Base-by-base conservation (phyloP, 2,797 vertebrate genomes). In the Sebastes ruberrimus region DNA sequence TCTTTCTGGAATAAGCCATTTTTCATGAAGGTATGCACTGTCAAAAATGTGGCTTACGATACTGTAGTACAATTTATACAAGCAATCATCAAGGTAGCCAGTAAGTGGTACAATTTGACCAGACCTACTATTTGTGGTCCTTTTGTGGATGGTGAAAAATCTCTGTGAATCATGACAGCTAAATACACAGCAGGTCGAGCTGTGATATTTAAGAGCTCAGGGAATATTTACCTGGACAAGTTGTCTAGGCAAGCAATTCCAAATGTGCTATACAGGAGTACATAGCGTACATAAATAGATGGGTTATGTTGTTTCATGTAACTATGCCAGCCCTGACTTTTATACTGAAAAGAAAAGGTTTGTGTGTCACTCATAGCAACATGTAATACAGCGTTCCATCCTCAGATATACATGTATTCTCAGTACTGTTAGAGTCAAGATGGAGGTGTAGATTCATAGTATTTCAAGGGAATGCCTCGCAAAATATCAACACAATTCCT, bases 121-220 rank as follows among this genome's bases (percentile, higher is more conserved):
- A 20, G 59, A 4, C 8, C 46, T 32, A 23, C 68, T 66, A 5
- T 66, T 67, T 73, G 32, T 60, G 22, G 53, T 76, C 23, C 28
- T 61, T 71, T 77, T 56, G 28, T 55, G 27, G 46, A 55, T 60
- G n/a, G 23, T 55, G 55, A 62, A 74, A 81, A 76, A 72, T 30
- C 30, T 60, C 28, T 18, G 55, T 70, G 62, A 67, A 46, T 74
- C 56, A n/a, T 77, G 46, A 71, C 42, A 73, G 52, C 33, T 83
- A 57, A 87, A 81, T 60, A 68, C 69, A 69, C 68, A 67, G 66
- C 65, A 76, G 66, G 76, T 76, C 8, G 6, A 80, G 20, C 66
- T 74, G 61, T 71, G 59, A 82, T 85, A 74, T 79, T 84, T 78
- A 72, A 83, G 70, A 84, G 69, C 74, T 80, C 59, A 0, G 74